A percentile compares a stretch with the other conserved stretches of the same genome.
These are phyloP conservation scores for Amblyjoppa fuscipennis DNA, from an alignment of 2,888 invertebrate species.

Conservation along the genomic window DNA sequence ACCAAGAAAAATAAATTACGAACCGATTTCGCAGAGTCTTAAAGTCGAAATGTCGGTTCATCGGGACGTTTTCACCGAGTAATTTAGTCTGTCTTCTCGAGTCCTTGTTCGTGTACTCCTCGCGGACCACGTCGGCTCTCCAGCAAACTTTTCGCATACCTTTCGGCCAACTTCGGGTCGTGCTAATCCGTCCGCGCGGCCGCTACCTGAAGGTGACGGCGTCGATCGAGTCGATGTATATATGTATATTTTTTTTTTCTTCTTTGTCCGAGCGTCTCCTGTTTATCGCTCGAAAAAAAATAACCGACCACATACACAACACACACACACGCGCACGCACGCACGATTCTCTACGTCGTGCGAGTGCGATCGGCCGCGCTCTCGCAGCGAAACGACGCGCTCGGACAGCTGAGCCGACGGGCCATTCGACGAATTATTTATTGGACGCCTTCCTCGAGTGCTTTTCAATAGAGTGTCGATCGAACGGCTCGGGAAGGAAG, in stretches of 20 bases:
- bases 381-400: slow-evolving; percentile 46
- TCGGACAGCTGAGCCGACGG: slow-evolving; percentile 55
- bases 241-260: slow-evolving; percentile 3
- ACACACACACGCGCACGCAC: background rate
- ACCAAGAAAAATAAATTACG: background rate
- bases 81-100: background rate
- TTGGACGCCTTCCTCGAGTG: slow-evolving; percentile 16
- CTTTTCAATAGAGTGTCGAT: slow-evolving; percentile 29
- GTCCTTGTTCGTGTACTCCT: background rate
- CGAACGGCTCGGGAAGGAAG: background rate
- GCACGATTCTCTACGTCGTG: slow-evolving; percentile 27
- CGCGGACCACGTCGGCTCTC: background rate
- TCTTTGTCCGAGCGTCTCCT: slow-evolving; percentile 12
- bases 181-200: background rate
- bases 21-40: background rate
- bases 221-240: slow-evolving; percentile 32
- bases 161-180: slow-evolving; percentile 2
- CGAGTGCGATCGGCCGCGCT: slow-evolving; percentile 19
- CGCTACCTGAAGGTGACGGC: background rate
- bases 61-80: background rate
- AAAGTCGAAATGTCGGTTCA: background rate
- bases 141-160: slow-evolving; percentile 43
- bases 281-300: background rate
- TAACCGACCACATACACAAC: too few species aligned
- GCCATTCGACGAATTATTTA: slow-evolving; percentile 27